phyloP scores from a whole-genome alignment of 2,113 vertebrate genomes.

The Arvicanthis niloticus region DNA sequence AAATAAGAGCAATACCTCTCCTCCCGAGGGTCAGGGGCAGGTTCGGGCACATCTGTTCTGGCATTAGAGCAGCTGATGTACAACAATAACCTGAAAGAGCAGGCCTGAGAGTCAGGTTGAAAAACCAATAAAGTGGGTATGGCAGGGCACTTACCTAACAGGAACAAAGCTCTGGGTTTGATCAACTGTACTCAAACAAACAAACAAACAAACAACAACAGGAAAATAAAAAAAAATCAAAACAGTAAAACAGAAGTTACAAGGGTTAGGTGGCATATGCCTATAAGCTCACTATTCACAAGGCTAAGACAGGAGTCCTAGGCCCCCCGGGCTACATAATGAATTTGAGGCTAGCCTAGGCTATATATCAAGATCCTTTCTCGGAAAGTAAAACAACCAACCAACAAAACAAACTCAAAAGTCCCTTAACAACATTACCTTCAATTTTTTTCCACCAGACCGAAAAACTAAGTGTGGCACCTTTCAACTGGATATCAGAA shows the following conservation, averaged over 20 bases:
- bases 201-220: no score
- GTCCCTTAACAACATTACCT: not conserved
- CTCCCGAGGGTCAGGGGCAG: constrained; percentile 56
- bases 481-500: not conserved
- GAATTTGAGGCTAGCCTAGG: not conserved
- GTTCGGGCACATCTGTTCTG: constrained; percentile 54
- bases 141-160: not conserved
- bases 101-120: not conserved
- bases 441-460: not conserved
- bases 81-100: not conserved
- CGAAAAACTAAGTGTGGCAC: not conserved
- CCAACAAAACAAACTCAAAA: not conserved
- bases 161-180: not conserved
- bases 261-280: no score
- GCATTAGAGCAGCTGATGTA: constrained; percentile 57
- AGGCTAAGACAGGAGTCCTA: not conserved
- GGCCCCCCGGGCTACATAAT: not conserved
- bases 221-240: not conserved
- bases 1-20: constrained; percentile 32
- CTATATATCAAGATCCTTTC: not conserved
- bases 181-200: not conserved
- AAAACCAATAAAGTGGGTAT: not conserved
- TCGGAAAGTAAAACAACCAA: not conserved
- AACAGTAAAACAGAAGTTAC: not conserved
- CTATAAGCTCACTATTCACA: not conserved